Base-by-base conservation (phyloP, 2,113 vertebrate genomes). In the Phylloscopus trochiloides region DNA sequence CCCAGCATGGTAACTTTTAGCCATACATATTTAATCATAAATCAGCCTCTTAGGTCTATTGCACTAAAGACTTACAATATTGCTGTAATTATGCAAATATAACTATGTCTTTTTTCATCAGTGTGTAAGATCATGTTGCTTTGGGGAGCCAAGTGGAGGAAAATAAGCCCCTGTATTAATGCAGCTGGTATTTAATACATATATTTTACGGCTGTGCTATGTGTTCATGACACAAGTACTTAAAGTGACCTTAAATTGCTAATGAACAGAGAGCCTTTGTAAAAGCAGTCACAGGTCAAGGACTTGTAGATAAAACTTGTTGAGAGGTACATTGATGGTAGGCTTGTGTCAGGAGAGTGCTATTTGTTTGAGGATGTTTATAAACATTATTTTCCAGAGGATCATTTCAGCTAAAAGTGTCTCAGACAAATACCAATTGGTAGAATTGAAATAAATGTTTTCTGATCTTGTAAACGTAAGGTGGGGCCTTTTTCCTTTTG, bases 251-350 rank as follows among this genome's bases (percentile, higher is more conserved):
- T 87, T 94, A 96, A 97, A 97, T 92, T 86, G 90, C 97, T 98
- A 98, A 98, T 96, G 96, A 98, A 98, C 95, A 92, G 83, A 90
- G 81, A 94, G 95, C 96, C 97, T 98, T 98, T 97, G 95, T 96
- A 97, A 96, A 97, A 96, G 88, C 96, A 96, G 96, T 97, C 97
- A 97, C 95, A 95, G 98, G 98, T 98, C 98, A 98, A 98, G 98
- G 98, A 98, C 98, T 97, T 75, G 82, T 91, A 96, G 95, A 97
- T 97, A 95, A 97, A 92, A 96, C 92, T 96, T 96, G 76, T 93
- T 94, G 86, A 94, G 91, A 93, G 51, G 75, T 88, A 78, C 55
- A 19, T 18, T 85, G 94, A 80, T 94, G 88, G 94, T 92, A 72
- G 88, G 70, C 86, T 92, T 88, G 70, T 87, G 91, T 84, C 81